phyloP scores from a whole-genome alignment of 37 sponge, comb jelly and placozoan genomes.

The Bolinopsis microptera region DNA sequence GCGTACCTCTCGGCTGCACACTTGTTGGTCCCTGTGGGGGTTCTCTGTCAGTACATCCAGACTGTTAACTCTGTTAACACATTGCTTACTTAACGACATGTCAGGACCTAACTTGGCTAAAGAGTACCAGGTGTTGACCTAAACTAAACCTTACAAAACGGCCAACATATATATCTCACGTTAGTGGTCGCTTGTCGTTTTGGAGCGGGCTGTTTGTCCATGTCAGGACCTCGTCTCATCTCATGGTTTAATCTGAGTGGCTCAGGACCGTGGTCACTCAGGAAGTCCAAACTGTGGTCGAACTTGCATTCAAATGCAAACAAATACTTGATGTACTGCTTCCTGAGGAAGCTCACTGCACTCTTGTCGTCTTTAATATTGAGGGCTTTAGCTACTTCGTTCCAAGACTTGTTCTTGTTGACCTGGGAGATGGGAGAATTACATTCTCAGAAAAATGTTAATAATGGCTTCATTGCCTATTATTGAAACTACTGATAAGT shows the following conservation, averaged over 20 bases:
- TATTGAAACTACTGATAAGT: no score
- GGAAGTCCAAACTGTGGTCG: constrained; percentile 46
- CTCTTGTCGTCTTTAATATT: constrained; percentile 59
- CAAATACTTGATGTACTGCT: constrained; percentile 59
- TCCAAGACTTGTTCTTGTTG: constrained; percentile 40
- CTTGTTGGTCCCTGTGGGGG: constrained; percentile 24
- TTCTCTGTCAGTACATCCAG: neutral
- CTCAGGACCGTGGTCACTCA: constrained; percentile 33
- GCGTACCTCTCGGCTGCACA: neutral
- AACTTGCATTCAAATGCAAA: constrained; percentile 65
- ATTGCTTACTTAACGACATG: no score
- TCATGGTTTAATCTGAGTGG: neutral
- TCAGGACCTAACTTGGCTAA: neutral
- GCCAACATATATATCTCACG: neutral
- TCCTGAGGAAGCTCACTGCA: constrained; percentile 37
- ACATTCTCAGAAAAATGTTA: no score
- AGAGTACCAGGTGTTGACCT: neutral
- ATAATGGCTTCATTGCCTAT: no score
- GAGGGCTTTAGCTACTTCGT: constrained; percentile 52
- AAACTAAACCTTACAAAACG: neutral
- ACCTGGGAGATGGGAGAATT: neutral
- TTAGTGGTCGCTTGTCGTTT: constrained; percentile 50
- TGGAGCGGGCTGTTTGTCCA: constrained; percentile 18
- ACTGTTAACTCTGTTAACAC: neutral
- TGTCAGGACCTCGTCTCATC: neutral